Evolutionary conservation across 1,140 invertebrate species (phyloP), one percentile per base, ranked within the genome.

Genomic region (Pinna nobilis): DNA sequence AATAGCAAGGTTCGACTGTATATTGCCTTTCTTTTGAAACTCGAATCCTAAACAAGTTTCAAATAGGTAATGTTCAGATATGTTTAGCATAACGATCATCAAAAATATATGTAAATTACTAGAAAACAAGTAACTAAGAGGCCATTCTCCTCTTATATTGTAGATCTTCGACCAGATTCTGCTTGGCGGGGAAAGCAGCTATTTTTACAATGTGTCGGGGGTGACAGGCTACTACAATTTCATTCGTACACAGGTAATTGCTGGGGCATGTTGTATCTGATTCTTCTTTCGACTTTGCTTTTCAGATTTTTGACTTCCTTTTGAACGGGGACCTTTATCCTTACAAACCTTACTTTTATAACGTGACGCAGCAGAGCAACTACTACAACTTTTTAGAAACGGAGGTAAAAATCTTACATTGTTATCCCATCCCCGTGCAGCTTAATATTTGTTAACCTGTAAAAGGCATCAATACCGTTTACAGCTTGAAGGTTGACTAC

Each of bases 361-460:
- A 96, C 83, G 89, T 93, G 49, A 96, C 95, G 5, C 95, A 95
- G 0, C 94, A 93, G 65, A 90, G 91, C 49, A 93, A 92, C 83
- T 95, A 95, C 83, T 96, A 93, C 80, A 97, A 97, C 86, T 96
- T 93, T 80, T 84, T 97, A 0, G 88, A 92, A 9, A 90, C 91
- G 0, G 87, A 91, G 66, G 84, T 86, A 80, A 73, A n/a, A n/a
- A n/a, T n/a, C n/a, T n/a, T n/a, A n/a, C n/a, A n/a, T n/a, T n/a
- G n/a, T n/a, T n/a, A n/a, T n/a, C n/a, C n/a, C n/a, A n/a, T n/a
- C n/a, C n/a, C n/a, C n/a, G n/a, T n/a, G n/a, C n/a, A n/a, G n/a
- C n/a, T n/a, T n/a, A n/a, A n/a, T n/a, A n/a, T n/a, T n/a, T n/a
- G n/a, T n/a, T n/a, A n/a, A n/a, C n/a, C n/a, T n/a, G n/a, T n/a